These are phyloP conservation scores for Gobiocypris rarus DNA, from an alignment of 2,113 vertebrate species.

Conservation along the genomic window DNA sequence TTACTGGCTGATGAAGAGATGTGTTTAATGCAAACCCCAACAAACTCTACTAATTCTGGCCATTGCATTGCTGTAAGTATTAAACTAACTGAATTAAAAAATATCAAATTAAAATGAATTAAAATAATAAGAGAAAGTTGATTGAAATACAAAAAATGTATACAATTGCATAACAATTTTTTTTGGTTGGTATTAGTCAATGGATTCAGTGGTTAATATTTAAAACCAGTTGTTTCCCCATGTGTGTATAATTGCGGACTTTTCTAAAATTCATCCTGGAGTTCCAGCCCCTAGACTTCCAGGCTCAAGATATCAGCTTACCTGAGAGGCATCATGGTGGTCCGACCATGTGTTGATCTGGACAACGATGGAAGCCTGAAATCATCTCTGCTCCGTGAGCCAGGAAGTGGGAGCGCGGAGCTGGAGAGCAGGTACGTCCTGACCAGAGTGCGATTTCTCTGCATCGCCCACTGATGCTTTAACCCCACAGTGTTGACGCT, in stretches of 20 bases:
- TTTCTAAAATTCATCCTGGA: background rate
- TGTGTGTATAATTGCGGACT: background rate
- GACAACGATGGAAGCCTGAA: slow-evolving; percentile 67
- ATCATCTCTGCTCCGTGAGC: slow-evolving; percentile 34
- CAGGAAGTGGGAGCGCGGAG: slow-evolving; percentile 47
- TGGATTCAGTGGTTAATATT: too few relatives aligned
- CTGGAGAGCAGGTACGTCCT: slow-evolving; percentile 56
- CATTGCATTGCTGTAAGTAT: background rate
- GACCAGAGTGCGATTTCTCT: slow-evolving; percentile 45
- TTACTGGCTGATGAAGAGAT: background rate
- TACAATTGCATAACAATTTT: too few relatives aligned
- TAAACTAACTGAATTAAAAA: background rate
- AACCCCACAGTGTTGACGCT: slow-evolving; percentile 50
- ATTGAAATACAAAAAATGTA: background rate
- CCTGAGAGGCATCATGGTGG: slow-evolving; percentile 65
- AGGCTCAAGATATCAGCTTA: slow-evolving; percentile 48
- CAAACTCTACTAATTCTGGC: background rate
- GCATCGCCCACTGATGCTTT: slow-evolving; percentile 53
- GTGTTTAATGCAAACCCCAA: background rate
- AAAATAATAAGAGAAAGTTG: background rate
- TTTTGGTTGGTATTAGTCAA: too few relatives aligned
- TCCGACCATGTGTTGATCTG: slow-evolving; percentile 48
- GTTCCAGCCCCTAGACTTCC: background rate
- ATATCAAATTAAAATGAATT: background rate
- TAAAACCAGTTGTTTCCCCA: background rate